phyloP scores from a whole-genome alignment of 2,113 vertebrate species.

The Pantherophis guttatus region DNA sequence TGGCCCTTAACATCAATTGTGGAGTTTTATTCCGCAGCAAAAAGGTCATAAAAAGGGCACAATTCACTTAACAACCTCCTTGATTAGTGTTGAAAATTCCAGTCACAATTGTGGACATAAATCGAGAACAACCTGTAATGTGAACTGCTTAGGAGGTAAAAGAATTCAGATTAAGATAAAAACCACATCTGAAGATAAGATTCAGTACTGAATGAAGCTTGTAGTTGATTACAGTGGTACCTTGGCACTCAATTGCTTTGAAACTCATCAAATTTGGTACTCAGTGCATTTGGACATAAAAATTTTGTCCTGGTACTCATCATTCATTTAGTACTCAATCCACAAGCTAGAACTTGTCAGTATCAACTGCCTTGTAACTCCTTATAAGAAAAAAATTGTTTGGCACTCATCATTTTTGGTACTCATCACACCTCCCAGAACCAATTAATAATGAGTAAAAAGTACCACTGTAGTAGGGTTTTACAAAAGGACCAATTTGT shows the following conservation, averaged over 20 bases:
- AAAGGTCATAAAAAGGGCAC: neutral
- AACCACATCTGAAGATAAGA: neutral
- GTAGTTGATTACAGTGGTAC: neutral
- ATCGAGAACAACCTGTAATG: neutral
- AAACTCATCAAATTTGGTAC: neutral
- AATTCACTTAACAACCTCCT: neutral
- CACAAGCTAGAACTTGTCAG: neutral
- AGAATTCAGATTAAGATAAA: neutral
- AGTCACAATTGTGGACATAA: neutral
- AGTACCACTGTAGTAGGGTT: neutral
- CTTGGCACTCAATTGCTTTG: neutral
- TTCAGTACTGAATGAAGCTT: neutral
- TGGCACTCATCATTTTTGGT: neutral
- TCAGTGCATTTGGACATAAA: neutral
- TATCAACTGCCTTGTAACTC: neutral
- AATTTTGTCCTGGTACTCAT: neutral
- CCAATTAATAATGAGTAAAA: neutral
- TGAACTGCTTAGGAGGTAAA: neutral
- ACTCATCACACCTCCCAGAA: neutral
- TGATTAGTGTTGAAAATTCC: neutral
- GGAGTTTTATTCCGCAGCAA: neutral
- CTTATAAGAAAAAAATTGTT: neutral
- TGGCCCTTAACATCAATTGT: neutral
- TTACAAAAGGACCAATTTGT: neutral
- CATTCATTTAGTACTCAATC: neutral